Conservation (phyloP, 2,113 vertebrate genomes). For the Dromiciops gliroides region DNA sequence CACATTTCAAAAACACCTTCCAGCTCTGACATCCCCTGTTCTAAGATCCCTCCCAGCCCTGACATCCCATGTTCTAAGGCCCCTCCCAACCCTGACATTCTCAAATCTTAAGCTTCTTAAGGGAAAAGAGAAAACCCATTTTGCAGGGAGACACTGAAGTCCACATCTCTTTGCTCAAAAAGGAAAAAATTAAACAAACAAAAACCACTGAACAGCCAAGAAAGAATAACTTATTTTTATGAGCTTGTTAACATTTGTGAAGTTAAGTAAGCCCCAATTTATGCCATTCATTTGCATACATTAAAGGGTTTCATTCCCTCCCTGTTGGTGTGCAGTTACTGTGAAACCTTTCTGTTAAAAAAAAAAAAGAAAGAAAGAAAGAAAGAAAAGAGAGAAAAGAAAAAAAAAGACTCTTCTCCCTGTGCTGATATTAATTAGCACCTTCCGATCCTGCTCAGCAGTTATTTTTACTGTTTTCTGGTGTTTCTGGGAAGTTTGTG, state of each 20-base stretch:
- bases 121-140: not conserved
- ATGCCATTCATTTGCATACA: slow-evolving; percentile 82
- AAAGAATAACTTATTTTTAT: slow-evolving; percentile 81
- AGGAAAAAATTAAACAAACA: slow-evolving; percentile 75
- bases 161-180: not conserved
- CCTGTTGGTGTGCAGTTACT: slow-evolving; percentile 74
- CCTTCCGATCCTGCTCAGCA: slow-evolving; percentile 67
- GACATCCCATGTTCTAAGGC: not conserved
- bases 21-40: no score
- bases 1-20: not conserved
- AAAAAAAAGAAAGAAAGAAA: not conserved
- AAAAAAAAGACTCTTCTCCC: slow-evolving; percentile 72
- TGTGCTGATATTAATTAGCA: slow-evolving; percentile 81
- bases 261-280: slow-evolving; percentile 84
- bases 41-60: no score
- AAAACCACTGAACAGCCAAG: slow-evolving; percentile 69
- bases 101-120: not conserved
- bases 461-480: not conserved
- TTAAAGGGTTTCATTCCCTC: slow-evolving; percentile 67
- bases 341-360: slow-evolving; percentile 72
- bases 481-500: not conserved
- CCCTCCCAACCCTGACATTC: not conserved
- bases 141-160: not conserved
- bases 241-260: slow-evolving; percentile 85
- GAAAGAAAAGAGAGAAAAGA: not conserved